These are phyloP conservation scores for Artibeus jamaicensis DNA, from an alignment of 2,797 vertebrate species.

Conservation along the genomic window DNA sequence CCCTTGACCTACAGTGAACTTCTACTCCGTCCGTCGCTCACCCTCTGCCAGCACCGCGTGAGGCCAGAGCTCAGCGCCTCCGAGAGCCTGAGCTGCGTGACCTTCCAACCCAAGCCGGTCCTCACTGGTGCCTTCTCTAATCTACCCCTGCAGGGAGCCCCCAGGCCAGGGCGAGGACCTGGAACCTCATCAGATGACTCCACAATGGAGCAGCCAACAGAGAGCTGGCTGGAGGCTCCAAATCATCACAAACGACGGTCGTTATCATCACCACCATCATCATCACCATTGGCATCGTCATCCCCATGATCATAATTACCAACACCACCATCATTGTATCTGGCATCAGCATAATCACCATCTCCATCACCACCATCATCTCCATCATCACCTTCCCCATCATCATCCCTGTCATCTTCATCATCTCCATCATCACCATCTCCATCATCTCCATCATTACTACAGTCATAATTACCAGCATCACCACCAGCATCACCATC, in stretches of 20 bases:
- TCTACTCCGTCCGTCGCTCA: background rate
- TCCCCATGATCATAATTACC: too few species aligned
- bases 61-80: background rate
- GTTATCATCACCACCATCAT: fast-evolving
- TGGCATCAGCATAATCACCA: too few species aligned
- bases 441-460: too few species aligned
- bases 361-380: too few species aligned
- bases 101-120: constrained; percentile 8
- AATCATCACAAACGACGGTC: background rate
- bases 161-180: background rate
- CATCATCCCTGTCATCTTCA: fast-evolving
- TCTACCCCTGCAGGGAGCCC: background rate
- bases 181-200: background rate
- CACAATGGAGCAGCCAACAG: background rate
- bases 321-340: too few species aligned
- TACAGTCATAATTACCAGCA: fast-evolving
- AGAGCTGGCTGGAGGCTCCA: background rate
- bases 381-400: too few species aligned
- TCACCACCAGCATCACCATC: fast-evolving
- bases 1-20: background rate
- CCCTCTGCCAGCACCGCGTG: background rate
- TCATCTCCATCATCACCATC: too few species aligned
- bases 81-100: background rate
- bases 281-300: fast-evolving
- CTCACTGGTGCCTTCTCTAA: background rate